These are phyloP conservation scores for Pipra filicauda DNA, from an alignment of 2,113 vertebrate species.

Conservation along the genomic window DNA sequence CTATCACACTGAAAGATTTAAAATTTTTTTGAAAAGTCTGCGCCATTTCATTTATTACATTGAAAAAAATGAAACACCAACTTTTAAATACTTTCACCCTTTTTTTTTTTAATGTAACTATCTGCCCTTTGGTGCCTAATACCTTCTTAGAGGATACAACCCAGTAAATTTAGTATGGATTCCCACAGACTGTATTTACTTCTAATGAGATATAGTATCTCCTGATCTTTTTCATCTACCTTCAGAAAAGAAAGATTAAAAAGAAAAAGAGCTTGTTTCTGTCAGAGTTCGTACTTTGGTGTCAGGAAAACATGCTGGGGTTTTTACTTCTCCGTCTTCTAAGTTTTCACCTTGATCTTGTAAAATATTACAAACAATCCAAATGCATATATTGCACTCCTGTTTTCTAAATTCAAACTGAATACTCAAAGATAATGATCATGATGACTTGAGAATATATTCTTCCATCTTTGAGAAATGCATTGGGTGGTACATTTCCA, in stretches of 20 bases:
- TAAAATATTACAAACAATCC: slow-evolving; percentile 69
- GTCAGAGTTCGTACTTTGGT: slow-evolving; percentile 61
- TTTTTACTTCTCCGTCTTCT: slow-evolving; percentile 43
- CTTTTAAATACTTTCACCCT: slow-evolving; percentile 17
- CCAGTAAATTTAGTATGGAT: slow-evolving; percentile 59
- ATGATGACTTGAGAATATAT: not conserved
- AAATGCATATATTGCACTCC: slow-evolving; percentile 19
- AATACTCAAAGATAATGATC: slow-evolving; percentile 44
- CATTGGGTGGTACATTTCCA: not conserved
- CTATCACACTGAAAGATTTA: slow-evolving; percentile 61
- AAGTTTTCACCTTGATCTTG: slow-evolving; percentile 66
- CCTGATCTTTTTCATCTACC: slow-evolving; percentile 72
- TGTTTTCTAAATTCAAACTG: slow-evolving; percentile 48
- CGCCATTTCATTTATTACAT: slow-evolving; percentile 44
- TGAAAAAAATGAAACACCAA: slow-evolving; percentile 32
- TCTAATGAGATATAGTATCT: slow-evolving; percentile 67
- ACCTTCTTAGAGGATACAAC: slow-evolving; percentile 36
- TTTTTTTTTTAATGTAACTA: not conserved
- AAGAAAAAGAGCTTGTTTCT: slow-evolving; percentile 59
- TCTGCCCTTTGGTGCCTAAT: slow-evolving; percentile 32
- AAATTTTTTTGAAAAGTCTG: slow-evolving; percentile 54
- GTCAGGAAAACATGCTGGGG: slow-evolving; percentile 58
- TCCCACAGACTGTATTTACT: slow-evolving; percentile 60
- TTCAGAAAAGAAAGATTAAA: slow-evolving; percentile 68
- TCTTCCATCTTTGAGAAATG: not conserved